Conservation (phyloP, 2,113 vertebrate species). For the Megalops atlanticus region DNA sequence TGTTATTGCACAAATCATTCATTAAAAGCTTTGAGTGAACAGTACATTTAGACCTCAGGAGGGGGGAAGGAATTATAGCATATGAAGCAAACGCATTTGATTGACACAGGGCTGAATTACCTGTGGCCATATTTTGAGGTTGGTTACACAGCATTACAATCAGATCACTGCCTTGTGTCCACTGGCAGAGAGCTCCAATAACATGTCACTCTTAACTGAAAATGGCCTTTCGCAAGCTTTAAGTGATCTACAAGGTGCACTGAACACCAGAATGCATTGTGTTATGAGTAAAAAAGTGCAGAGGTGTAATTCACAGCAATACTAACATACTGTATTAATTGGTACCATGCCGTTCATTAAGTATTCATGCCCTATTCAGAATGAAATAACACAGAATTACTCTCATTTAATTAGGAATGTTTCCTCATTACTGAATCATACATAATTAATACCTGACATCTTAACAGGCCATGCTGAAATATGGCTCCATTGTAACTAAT, state of each 20-base stretch:
- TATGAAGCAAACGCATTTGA: not conserved
- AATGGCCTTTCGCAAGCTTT: not conserved
- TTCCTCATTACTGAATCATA: conserved; percentile 52
- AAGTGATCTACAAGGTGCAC: not conserved
- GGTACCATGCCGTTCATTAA: conserved; percentile 58
- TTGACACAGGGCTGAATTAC: not conserved
- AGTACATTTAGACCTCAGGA: too few species aligned
- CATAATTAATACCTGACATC: conserved; percentile 62
- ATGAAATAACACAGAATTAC: conserved; percentile 61
- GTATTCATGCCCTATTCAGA: conserved; percentile 59
- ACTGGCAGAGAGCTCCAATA: not conserved
- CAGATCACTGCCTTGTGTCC: not conserved
- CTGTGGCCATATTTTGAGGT: not conserved
- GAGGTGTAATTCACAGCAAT: conserved; percentile 24
- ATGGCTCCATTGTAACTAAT: conserved; percentile 46
- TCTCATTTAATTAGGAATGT: conserved; percentile 67
- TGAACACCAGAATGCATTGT: not conserved
- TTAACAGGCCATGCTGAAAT: conserved; percentile 47
- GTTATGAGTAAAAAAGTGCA: not conserved
- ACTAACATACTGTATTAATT: conserved; percentile 53
- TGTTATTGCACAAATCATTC: not conserved
- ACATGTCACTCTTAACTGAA: not conserved
- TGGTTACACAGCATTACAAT: not conserved
- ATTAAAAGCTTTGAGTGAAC: too few species aligned
- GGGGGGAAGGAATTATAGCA: too few species aligned